Evolutionary conservation across 92 coral and sea anemone genomes (phyloP).

Genomic region (Bergia sp.): DNA sequence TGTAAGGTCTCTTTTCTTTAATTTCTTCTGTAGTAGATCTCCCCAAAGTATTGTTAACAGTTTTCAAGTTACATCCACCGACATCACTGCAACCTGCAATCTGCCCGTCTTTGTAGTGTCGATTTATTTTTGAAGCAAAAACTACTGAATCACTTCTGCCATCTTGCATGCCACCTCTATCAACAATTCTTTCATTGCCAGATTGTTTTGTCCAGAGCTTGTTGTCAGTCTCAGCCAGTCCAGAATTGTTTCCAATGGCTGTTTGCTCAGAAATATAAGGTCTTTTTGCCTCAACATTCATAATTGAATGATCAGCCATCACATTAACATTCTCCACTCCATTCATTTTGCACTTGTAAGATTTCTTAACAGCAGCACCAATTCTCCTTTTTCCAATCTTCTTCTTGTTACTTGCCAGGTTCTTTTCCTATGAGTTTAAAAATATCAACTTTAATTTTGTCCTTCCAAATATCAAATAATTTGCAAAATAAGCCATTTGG

Average conservation of each 20-base stretch:
- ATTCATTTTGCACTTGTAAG: background rate
- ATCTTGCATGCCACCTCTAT: background rate
- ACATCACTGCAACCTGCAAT: background rate
- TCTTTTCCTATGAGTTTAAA: background rate
- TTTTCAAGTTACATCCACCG: background rate
- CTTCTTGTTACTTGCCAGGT: background rate
- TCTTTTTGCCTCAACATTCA: background rate
- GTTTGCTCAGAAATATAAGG: background rate
- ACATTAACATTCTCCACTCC: background rate
- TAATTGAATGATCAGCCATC: background rate
- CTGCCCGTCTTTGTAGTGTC: background rate
- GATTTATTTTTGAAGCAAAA: background rate
- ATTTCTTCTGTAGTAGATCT: background rate
- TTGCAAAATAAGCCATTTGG: background rate
- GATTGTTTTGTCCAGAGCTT: background rate
- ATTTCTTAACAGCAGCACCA: background rate
- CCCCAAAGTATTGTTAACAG: background rate
- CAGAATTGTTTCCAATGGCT: background rate
- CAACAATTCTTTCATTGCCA: background rate
- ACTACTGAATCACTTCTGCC: background rate
- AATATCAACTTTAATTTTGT: background rate
- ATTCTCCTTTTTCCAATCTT: background rate
- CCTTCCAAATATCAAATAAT: background rate
- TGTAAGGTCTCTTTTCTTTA: background rate
- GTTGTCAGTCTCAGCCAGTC: background rate